Percentiles rank a stretch among this genome's conserved stretches.
Evolutionary conservation across 2,888 invertebrate species (phyloP).

Genomic region (Dugesia japonica): DNA sequence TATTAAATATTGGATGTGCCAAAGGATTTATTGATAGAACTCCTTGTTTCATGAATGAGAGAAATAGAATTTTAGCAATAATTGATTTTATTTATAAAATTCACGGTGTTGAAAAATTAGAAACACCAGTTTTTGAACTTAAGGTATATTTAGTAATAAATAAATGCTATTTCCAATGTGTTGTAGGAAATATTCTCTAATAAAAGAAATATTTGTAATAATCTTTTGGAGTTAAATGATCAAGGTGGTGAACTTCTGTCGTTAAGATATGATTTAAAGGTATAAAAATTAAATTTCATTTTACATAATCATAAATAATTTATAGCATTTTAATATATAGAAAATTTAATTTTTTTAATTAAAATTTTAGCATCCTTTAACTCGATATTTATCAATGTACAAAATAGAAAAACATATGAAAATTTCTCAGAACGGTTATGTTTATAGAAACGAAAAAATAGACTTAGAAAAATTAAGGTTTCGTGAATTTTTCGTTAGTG

Average conservation of each 20-base stretch:
- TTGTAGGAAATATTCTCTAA: neutral
- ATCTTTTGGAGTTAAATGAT: slow-evolving; percentile 64
- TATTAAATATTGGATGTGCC: neutral
- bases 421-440: neutral
- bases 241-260: slow-evolving; percentile 94
- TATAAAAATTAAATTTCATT: no score
- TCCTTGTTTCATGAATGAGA: neutral
- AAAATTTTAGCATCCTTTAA: neutral
- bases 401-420: slow-evolving; percentile 1
- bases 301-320: no score
- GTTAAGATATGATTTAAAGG: slow-evolving; percentile 80
- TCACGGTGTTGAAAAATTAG: neutral
- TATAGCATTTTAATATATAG: no score
- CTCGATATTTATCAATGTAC: neutral
- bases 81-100: neutral
- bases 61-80: neutral
- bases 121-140: neutral
- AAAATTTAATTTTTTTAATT: no score
- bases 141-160: no score
- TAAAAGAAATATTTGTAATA: neutral
- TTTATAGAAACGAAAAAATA: neutral
- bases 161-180: no score
- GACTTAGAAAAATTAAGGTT: neutral
- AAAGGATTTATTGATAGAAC: neutral
- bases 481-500: neutral